These are phyloP conservation scores for Collichthys lucidus DNA, from an alignment of 2,113 vertebrate species.

Conservation along the genomic window DNA sequence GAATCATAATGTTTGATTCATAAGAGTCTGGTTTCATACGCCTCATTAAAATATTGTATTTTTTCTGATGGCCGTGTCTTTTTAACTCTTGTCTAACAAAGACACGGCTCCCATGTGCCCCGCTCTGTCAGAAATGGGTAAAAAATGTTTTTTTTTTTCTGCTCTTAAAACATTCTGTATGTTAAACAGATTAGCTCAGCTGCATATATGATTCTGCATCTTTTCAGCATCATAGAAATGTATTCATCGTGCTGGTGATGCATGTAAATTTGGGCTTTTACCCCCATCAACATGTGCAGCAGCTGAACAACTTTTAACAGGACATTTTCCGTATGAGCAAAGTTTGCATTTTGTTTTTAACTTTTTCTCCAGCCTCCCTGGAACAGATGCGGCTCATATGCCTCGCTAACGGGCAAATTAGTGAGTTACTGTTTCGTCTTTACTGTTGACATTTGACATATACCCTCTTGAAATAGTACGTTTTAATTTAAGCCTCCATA, in stretches of 20 bases:
- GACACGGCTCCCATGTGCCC: not conserved
- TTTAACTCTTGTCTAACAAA: not conserved
- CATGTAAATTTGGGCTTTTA: not conserved
- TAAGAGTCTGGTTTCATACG: conserved; percentile 24
- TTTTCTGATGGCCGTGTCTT: conserved; percentile 2
- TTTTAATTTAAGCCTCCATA: not conserved
- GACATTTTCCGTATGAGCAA: not conserved
- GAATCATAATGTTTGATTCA: conserved; percentile 61
- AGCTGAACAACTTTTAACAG: not conserved
- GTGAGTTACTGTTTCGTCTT: not conserved
- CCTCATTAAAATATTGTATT: conserved; percentile 21
- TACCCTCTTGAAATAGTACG: not conserved
- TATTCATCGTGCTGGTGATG: not conserved
- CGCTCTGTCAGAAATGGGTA: not conserved
- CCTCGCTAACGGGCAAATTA: not conserved
- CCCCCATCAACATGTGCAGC: not conserved
- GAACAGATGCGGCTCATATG: not conserved
- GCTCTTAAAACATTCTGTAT: not conserved
- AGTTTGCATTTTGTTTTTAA: not conserved
- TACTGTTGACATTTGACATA: not conserved
- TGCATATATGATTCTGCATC: not conserved
- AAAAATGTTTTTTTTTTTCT: not conserved
- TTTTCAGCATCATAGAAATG: not conserved
- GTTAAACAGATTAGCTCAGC: too few species aligned
- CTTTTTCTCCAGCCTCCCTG: not conserved